Evolutionary conservation across 2,113 vertebrate genomes (phyloP).

Genomic region (Ardeotis arabs): DNA sequence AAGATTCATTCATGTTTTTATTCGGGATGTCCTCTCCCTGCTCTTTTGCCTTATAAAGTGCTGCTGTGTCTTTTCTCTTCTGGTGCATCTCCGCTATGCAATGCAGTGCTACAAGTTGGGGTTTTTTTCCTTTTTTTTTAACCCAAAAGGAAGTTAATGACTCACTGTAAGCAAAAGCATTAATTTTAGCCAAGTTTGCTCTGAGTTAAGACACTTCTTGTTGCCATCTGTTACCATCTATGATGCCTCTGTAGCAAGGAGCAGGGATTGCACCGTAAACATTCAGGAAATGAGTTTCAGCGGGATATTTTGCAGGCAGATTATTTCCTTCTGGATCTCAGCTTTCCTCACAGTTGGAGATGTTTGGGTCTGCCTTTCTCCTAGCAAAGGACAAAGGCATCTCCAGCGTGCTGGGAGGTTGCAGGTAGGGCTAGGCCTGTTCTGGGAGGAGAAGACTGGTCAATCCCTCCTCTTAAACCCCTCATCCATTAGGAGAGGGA

Average conservation of each 20-base stretch:
- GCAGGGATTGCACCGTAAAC: constrained; percentile 35
- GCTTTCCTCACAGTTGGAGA: constrained; percentile 11
- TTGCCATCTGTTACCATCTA: constrained; percentile 60
- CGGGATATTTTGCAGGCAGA: constrained; percentile 50
- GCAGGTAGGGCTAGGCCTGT: background rate
- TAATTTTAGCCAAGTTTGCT: constrained; percentile 58
- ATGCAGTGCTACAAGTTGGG: background rate
- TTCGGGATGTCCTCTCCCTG: background rate
- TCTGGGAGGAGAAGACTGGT: background rate
- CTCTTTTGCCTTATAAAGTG: background rate
- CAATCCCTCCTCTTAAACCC: background rate
- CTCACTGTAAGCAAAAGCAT: constrained; percentile 57
- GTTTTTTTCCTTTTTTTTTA: constrained; percentile 2
- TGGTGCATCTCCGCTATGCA: background rate
- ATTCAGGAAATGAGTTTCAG: constrained; percentile 64
- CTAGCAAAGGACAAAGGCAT: background rate
- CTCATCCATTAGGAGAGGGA: background rate
- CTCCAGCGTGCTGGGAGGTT: background rate
- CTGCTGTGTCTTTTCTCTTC: constrained; percentile 32
- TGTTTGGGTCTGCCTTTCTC: background rate
- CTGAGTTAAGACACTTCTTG: constrained; percentile 52
- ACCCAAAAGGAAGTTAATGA: constrained; percentile 44
- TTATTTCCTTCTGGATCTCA: constrained; percentile 59
- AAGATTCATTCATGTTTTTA: constrained; percentile 46
- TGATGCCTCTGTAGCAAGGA: constrained; percentile 50